These are phyloP conservation scores for Archips xylosteana DNA, from an alignment of 2,888 invertebrate genomes.

Conservation along the genomic window DNA sequence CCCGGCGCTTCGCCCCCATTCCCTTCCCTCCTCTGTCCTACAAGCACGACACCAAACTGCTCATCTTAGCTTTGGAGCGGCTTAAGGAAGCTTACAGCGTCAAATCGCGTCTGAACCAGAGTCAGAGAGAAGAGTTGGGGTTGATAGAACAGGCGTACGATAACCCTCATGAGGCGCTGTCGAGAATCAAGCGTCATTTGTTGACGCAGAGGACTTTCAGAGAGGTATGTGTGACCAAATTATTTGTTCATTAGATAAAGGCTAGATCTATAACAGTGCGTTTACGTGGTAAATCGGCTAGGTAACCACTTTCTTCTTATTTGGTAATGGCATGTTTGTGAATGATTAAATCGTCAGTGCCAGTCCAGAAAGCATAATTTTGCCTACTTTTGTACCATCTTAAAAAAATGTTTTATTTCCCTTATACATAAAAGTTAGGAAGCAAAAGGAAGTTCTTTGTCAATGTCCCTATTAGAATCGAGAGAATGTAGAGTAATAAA, in stretches of 20 bases:
- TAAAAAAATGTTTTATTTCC: too few species aligned
- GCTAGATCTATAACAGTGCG: too few species aligned
- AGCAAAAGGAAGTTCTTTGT: too few species aligned
- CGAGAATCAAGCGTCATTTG: conserved; percentile 99
- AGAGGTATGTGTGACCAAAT: conserved; percentile 87
- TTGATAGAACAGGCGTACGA: conserved; percentile 99
- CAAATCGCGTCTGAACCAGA: conserved; percentile 98
- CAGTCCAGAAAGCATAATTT: too few species aligned
- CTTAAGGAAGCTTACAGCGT: conserved; percentile 99
- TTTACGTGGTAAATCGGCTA: too few species aligned
- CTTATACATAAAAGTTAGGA: too few species aligned
- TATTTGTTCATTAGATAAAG: neutral
- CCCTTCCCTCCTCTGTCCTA: conserved; percentile 99
- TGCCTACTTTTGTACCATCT: too few species aligned
- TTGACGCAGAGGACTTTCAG: conserved; percentile 99
- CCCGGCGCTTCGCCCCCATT: conserved; percentile 98
- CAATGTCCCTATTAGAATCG: too few species aligned
- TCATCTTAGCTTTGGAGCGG: conserved; percentile 98
- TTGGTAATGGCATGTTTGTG: too few species aligned
- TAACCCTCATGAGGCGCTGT: conserved; percentile 99
- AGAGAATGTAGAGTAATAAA: too few species aligned
- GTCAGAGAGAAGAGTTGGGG: conserved; percentile 99
- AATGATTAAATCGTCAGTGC: too few species aligned
- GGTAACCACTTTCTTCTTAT: too few species aligned
- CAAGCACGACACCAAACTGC: conserved; percentile 99